Conservation (phyloP, 1,140 invertebrate species). For the Reticulitermes speratus region DNA sequence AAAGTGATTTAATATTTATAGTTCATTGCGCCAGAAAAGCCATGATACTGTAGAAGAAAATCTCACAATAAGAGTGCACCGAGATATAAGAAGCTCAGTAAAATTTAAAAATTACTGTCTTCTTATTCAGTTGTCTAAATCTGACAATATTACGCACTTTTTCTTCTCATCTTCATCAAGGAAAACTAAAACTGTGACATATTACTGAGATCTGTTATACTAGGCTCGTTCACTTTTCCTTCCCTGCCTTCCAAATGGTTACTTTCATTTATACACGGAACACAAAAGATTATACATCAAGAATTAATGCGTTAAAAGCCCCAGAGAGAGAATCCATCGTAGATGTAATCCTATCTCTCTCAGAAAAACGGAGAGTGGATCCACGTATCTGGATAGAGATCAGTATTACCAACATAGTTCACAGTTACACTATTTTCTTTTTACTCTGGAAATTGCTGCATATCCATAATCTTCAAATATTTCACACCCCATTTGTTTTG, state of each 20-base stretch:
- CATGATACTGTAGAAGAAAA: too few relatives aligned
- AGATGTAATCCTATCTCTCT: too few relatives aligned
- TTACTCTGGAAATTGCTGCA: background rate
- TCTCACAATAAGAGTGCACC: too few relatives aligned
- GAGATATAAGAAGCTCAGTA: too few relatives aligned
- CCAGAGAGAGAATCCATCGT: background rate
- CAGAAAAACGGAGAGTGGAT: too few relatives aligned
- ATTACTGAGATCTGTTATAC: background rate
- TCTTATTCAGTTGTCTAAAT: background rate
- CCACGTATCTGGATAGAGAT: background rate
- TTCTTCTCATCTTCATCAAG: background rate
- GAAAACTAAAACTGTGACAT: background rate
- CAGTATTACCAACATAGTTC: background rate
- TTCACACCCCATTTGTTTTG: background rate
- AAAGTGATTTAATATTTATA: too few relatives aligned
- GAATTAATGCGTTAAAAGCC: background rate
- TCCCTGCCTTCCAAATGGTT: background rate
- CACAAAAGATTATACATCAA: background rate
- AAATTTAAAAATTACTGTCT: too few relatives aligned
- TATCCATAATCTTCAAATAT: background rate
- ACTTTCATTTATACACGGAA: background rate
- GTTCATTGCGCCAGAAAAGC: too few relatives aligned
- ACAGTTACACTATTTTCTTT: background rate
- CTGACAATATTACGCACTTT: background rate
- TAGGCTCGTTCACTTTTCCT: background rate